Base-by-base conservation (phyloP, 1,140 invertebrate genomes). In the Trichomalopsis sarcophagae region DNA sequence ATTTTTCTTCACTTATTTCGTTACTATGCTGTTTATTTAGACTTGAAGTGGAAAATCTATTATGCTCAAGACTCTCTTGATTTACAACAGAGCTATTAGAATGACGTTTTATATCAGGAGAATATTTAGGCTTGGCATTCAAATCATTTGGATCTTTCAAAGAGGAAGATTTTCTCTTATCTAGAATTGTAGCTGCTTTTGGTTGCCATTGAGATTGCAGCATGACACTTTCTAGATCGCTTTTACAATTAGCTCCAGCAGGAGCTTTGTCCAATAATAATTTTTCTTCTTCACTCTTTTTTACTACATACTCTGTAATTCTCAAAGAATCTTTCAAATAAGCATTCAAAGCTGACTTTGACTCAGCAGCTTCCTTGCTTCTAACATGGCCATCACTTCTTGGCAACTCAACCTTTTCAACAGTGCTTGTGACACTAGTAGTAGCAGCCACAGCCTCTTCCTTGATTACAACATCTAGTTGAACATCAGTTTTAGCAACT, bases 251-350 rank as follows among this genome's bases (percentile, higher is more conserved):
- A n/a, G 44, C 11, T 7, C 30, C 74, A 83, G 50, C 30, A 21
- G 17, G 5, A 79, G 17, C 9, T 79, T 84, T 79, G 9, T 80
- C 76, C 44, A 13, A 44, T 10, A 50, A 27, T 11, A 76, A 66
- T n/a, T 84, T 84, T 36, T 85, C 40, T 62, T 82, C 73, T 13
- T 81, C 71, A 40, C 0, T n/a, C 27, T 77, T 76, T 47, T 55
- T 30, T 4, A n/a, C 13, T 21, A 17, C n/a, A 76, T 55, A 75
- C 2, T 84, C 73, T 33, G 47, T 69, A 36, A 71, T 30, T 82
- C 55, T 77, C 44, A 82, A 71, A 17, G 79, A 85, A 77, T 85
- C 74, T 71, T 82, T 81, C 36, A 69, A 69, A 50, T 55, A 85
- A 21, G 73, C 33, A 71, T 82, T 82, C 23, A 62, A 82, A 77